Base-by-base conservation (phyloP, 2,888 invertebrate species). In the Drosophila phalerata region DNA sequence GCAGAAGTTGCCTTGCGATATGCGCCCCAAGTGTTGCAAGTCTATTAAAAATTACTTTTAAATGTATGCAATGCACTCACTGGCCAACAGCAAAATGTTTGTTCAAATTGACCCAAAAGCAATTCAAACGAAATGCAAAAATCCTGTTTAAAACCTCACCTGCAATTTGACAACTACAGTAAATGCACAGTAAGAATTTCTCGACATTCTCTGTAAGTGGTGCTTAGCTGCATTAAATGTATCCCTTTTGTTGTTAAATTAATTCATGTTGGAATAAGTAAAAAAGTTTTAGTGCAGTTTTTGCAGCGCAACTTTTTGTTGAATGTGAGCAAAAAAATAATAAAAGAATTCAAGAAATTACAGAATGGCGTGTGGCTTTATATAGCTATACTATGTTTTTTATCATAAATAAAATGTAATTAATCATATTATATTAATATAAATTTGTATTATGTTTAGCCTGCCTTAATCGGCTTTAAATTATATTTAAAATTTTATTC, bases 1-100 rank as follows among this genome's bases (percentile, higher is more conserved):
- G 65, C 72, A 76, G 67, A 73, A 81, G 60, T 86, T 86, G 61
- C 38, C 57, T 63, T 69, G 48, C 77, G 64, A 66, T 82, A 74
- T 88, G 81, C 88, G 62, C 62, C 63, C 55, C 80, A 57, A 70
- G 73, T 76, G 77, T 69, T 67, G 80, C 80, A 57, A 83, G 84
- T 83, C 78, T 80, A 86, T 88, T 84, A 86, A 80, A 80, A 78
- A 86, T 73, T 58, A 67, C 67, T 73, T 68, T 63, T 51, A 72
- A 62, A 68, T 61, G 58, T 58, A 28, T 53, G 51, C 52, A 48
- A 47, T 47, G 62, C 52, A 38, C 38, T 57, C 55, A 10, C 28
- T 40, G 62, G 47, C 30, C 37, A 28, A 19, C 37, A 63, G 43
- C 43, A 43, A 55, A 58, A 47, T 76, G 57, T 53, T 69, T 58